Evolutionary conservation across 2,797 vertebrate genomes (phyloP).

Genomic region (Clamator glandarius): DNA sequence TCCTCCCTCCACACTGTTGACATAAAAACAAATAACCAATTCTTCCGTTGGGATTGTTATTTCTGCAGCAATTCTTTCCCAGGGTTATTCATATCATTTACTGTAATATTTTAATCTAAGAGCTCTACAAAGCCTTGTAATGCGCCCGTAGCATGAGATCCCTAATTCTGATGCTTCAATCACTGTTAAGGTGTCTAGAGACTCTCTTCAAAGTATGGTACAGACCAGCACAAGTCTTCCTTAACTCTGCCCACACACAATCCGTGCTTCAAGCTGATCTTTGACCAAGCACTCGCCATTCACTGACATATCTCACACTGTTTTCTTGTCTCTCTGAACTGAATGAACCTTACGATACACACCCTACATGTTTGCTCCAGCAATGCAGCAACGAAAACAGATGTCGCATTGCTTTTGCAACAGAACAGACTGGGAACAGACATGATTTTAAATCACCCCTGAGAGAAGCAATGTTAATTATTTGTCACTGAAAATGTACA

Average conservation of each 20-base stretch:
- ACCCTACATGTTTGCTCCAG: not conserved
- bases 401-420: not conserved
- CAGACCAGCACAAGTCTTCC: not conserved
- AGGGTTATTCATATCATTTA: not conserved
- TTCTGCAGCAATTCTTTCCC: not conserved
- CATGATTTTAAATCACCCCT: not conserved
- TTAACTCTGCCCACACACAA: not conserved
- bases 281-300: not conserved
- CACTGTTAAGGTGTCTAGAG: not conserved
- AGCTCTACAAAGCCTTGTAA: not conserved
- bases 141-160: not conserved
- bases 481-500: not conserved
- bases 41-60: not conserved
- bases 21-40: not conserved
- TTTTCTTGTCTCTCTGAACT: not conserved
- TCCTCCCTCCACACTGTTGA: not conserved
- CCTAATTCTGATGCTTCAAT: not conserved
- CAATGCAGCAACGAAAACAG: not conserved
- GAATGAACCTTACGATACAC: not conserved
- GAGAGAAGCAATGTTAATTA: not conserved
- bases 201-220: not conserved
- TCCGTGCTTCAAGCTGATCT: not conserved
- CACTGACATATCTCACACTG: not conserved
- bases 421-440: not conserved
- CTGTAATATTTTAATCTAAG: not conserved